These are phyloP conservation scores for Calameuta idolon DNA, from an alignment of 2,888 invertebrate species.

Conservation along the genomic window DNA sequence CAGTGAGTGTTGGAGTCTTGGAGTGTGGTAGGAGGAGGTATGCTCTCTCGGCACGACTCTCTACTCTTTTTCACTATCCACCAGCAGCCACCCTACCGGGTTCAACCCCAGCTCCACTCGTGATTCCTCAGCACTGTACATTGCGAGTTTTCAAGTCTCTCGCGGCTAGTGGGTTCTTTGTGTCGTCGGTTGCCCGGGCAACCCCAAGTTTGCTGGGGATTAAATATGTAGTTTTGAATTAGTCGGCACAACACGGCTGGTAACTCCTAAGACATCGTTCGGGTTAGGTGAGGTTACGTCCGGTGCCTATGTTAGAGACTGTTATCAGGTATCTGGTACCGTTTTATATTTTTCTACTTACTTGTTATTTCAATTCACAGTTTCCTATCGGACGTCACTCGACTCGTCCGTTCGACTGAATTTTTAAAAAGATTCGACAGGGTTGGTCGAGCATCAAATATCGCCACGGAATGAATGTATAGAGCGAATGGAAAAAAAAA, in stretches of 20 bases:
- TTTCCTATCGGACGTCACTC: neutral
- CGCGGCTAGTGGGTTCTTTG: conserved; percentile 47
- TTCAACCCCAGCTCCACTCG: neutral
- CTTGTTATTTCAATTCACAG: neutral
- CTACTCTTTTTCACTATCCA: conserved; percentile 14
- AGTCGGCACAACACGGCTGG: conserved; percentile 37
- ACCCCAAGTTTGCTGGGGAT: conserved; percentile 58
- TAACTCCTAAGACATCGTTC: conserved; percentile 33
- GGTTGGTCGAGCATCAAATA: neutral
- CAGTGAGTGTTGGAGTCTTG: conserved; percentile 1
- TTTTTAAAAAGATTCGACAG: neutral
- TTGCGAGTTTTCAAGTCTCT: conserved; percentile 45
- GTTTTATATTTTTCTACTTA: neutral
- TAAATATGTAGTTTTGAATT: conserved; percentile 65
- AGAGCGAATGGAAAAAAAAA: neutral
- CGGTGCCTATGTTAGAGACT: neutral
- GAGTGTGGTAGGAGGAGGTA: neutral
- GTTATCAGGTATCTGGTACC: neutral
- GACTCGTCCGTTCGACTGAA: neutral
- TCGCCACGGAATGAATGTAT: neutral
- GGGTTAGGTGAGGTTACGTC: neutral
- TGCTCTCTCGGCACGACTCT: conserved; percentile 2
- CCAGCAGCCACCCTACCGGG: conserved; percentile 7
- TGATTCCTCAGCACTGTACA: conserved; percentile 35
- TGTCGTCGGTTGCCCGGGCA: conserved; percentile 46